A percentile compares a stretch with the other conserved stretches of the same genome.
These are phyloP conservation scores for Caenorhabditis angaria DNA, from an alignment of 2,888 invertebrate species.

Conservation along the genomic window DNA sequence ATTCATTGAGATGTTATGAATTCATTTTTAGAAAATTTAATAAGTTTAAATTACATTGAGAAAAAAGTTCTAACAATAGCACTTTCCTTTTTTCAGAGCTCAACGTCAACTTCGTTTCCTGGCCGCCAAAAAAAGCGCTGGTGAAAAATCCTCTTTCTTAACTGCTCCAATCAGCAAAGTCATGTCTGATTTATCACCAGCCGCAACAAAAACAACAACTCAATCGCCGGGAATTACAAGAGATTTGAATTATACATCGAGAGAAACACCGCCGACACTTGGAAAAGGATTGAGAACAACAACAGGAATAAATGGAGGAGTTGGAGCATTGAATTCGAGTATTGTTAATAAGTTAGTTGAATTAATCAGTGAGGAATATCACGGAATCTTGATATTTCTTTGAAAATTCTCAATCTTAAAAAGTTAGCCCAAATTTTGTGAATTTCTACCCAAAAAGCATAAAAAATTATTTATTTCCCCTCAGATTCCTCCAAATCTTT, in stretches of 20 bases:
- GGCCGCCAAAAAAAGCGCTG: conserved; percentile 34
- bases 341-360: conserved; percentile 30
- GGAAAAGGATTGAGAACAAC: conserved; percentile 50
- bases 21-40: too few species aligned
- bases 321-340: too few species aligned
- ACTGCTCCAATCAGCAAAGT: conserved; percentile 32
- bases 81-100: conserved; percentile 40
- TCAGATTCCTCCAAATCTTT: not conserved
- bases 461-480: not conserved
- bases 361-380: not conserved
- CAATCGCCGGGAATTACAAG: conserved; percentile 19
- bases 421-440: too few species aligned
- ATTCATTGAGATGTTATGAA: too few species aligned
- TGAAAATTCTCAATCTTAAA: not conserved
- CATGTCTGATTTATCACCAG: conserved; percentile 43
- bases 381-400: not conserved
- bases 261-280: conserved; percentile 51
- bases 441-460: not conserved
- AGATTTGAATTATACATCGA: conserved; percentile 54
- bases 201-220: conserved; percentile 9
- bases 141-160: conserved; percentile 34
- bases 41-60: too few species aligned
- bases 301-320: conserved; percentile 20
- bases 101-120: conserved; percentile 54
- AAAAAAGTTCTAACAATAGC: too few species aligned